Percentiles rank a stretch among this genome's conserved stretches.
phyloP scores from a whole-genome alignment of 2,113 vertebrate species.

The Pseudopodoces humilis region DNA sequence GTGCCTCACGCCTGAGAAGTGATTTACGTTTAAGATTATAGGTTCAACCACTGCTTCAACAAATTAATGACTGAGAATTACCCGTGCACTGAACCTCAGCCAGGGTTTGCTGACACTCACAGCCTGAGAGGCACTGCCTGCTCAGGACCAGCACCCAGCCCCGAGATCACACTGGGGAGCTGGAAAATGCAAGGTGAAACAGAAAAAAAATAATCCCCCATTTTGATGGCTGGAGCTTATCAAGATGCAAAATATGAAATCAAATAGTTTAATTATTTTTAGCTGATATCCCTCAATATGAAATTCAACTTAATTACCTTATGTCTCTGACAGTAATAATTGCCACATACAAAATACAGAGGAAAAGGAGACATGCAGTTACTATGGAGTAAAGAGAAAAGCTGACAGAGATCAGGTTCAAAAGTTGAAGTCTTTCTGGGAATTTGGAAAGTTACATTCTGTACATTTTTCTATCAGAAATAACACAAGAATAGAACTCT shows the following conservation, averaged over 20 bases:
- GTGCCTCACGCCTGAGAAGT: background rate
- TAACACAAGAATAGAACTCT: background rate
- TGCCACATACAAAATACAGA: background rate
- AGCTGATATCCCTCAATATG: background rate
- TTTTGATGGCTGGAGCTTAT: background rate
- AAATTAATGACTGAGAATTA: constrained; percentile 62
- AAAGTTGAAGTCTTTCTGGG: background rate
- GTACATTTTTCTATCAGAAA: background rate
- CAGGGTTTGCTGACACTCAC: constrained; percentile 59
- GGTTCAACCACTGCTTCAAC: constrained; percentile 53
- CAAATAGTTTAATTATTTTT: background rate
- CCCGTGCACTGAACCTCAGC: constrained; percentile 47
- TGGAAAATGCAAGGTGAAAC: background rate
- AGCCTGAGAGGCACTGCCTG: background rate
- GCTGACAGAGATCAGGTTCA: background rate
- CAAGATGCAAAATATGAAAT: background rate
- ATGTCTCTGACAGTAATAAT: background rate
- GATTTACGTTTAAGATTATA: constrained; percentile 27
- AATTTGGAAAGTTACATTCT: background rate
- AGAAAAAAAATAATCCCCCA: background rate
- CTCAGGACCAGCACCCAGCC: background rate
- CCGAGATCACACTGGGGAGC: background rate
- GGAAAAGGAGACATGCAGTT: background rate
- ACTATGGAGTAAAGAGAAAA: background rate
- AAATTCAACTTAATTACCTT: background rate